phyloP scores from a whole-genome alignment of 2,888 invertebrate genomes.

The Stomorhina lunata region DNA sequence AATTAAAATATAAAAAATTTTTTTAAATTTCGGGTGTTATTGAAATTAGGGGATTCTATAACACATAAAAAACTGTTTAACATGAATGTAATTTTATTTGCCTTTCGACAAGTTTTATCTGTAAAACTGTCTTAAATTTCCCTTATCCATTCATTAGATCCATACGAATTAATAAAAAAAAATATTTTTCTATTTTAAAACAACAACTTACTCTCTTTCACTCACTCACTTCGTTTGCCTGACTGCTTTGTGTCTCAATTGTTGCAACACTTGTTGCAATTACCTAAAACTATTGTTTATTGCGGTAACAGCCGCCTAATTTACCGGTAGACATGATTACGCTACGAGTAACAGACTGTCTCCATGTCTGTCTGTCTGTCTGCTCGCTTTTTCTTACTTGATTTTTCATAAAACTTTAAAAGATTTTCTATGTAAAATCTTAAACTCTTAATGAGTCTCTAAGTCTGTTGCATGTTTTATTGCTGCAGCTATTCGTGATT shows the following conservation, averaged over 20 bases:
- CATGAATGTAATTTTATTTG: too few relatives aligned
- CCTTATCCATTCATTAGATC: too few relatives aligned
- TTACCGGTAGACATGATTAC: conserved; percentile 22
- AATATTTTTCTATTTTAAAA: background rate
- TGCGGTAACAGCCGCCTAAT: conserved; percentile 40
- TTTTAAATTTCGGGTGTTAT: too few relatives aligned
- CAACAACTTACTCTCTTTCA: background rate
- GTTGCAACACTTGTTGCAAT: conserved; percentile 58
- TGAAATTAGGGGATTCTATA: too few relatives aligned
- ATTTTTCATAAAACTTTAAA: conserved; percentile 30
- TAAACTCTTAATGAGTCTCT: too few relatives aligned
- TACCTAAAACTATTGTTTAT: conserved; percentile 39
- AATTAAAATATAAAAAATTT: too few relatives aligned
- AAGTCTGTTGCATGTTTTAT: background rate
- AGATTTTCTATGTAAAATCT: conserved; percentile 23
- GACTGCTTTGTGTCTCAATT: background rate
- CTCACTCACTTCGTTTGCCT: background rate
- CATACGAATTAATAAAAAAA: too few relatives aligned
- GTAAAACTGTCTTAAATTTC: too few relatives aligned
- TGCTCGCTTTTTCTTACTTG: conserved; percentile 3
- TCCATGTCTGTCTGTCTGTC: conserved; percentile 6
- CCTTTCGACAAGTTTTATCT: too few relatives aligned
- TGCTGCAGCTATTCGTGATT: conserved; percentile 6
- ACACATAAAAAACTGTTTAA: too few relatives aligned
- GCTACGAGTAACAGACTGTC: too few relatives aligned